Base-by-base conservation (phyloP, 2,113 vertebrate species). In the Cololabis saira region DNA sequence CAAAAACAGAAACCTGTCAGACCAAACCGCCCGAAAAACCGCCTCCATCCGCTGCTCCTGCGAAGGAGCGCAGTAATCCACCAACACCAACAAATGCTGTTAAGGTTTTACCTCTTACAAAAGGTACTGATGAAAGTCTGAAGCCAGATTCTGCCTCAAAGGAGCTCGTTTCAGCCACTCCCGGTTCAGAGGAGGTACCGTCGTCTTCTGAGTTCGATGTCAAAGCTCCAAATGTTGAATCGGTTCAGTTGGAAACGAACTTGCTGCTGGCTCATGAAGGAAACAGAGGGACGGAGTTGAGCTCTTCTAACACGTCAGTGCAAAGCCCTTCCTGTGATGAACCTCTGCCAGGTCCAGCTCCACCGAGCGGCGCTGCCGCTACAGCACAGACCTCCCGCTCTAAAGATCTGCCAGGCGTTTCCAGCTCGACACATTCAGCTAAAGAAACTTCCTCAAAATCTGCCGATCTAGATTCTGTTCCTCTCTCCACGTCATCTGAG, bases 1-100 rank as follows among this genome's bases (percentile, higher is more conserved):
- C 75, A 57, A 89, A 92, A 71, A 78, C 48, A 44, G 13, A 54
- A 82, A 76, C 21, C 13, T 84, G 70, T 86, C 41, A 10, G 17
- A 67, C 16, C 13, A 16, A 70, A 21, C 3, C 49, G 18, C 1
- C 52, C 19, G 49, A 69, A 33, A 40, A 58, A 5, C 13, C 33
- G 54, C 55, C 55, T 2, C 53, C 70, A 44, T 71, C 74, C 41
- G 30, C 50, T 43, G 12, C 67, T 48, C 41, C 62, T 71, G 53
- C 63, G 22, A 63, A 58, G 56, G 53, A 65, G 14, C 57, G 41
- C 15, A 48, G 24, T 67, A 40, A 24, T 63, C 27, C 69, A 63
- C 12, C 45, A 49, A 57, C 67, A 44, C 14, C 41, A 54, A 53
- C 63, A 43, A 12, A 50, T 45, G 19, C 57, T 30, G 16, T 24